Evolutionary conservation across 2,797 vertebrate species (phyloP).

Genomic region (Gymnoscopelus braueri): DNA sequence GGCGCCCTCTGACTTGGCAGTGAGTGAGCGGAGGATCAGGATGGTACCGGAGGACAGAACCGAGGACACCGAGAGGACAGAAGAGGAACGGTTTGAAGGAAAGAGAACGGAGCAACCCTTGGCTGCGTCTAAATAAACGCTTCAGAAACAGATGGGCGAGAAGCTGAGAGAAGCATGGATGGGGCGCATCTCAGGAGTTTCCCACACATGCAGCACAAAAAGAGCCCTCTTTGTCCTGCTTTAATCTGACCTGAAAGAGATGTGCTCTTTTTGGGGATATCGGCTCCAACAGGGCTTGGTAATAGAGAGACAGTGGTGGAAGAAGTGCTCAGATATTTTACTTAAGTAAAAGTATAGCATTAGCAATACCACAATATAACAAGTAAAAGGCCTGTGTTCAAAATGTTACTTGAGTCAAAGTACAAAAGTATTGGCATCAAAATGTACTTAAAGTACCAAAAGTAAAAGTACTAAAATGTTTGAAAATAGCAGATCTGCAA

Average conservation of each 20-base stretch:
- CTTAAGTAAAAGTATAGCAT: too few species aligned
- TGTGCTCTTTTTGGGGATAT: constrained; percentile 55
- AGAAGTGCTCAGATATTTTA: too few species aligned
- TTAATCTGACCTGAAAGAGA: constrained; percentile 69
- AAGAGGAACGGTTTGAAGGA: constrained; percentile 41
- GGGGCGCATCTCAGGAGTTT: constrained; percentile 50
- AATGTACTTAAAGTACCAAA: too few species aligned
- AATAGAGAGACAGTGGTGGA: too few species aligned
- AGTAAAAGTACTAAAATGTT: too few species aligned
- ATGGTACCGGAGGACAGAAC: constrained; percentile 48
- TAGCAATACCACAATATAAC: too few species aligned
- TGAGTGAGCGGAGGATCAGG: constrained; percentile 20
- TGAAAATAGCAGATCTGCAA: too few species aligned
- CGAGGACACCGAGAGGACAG: constrained; percentile 9
- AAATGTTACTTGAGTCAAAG: too few species aligned
- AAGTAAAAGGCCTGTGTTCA: too few species aligned
- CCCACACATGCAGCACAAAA: constrained; percentile 39
- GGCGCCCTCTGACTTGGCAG: constrained; percentile 51
- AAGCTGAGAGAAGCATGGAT: constrained; percentile 43
- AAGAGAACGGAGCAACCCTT: constrained; percentile 36
- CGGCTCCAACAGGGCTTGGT: too few species aligned
- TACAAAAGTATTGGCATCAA: too few species aligned
- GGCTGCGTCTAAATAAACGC: constrained; percentile 49
- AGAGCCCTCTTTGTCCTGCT: constrained; percentile 49
- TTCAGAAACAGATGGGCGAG: constrained; percentile 34